Evolutionary conservation across 2,113 vertebrate species (phyloP), one percentile per base, ranked within the genome.

Genomic region (Toxotes chatareus): DNA sequence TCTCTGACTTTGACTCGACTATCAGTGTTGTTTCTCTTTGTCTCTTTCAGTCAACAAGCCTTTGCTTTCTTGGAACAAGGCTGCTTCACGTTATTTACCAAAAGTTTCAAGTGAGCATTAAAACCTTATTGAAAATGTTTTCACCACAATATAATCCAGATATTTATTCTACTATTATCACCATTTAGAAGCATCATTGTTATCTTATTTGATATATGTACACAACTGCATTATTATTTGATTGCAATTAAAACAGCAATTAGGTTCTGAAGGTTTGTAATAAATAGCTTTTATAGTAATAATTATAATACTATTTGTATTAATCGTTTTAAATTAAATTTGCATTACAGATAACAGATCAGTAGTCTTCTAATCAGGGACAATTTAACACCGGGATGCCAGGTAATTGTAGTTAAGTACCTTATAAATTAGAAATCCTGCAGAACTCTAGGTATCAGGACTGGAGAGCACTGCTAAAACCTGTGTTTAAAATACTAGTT

Each of bases 1-100:
- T 83, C 65, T 87, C 49, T 74, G 76, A 90, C 86, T 89, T 88
- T 83, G 69, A 76, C 84, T 68, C 2, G 5, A 87, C 73, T 73
- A 46, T 74, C 59, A 65, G 62, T 27, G 88, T 61, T 74, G 32
- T 74, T 81, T 81, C 76, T 82, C 57, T 46, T 80, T 36, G 47
- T 87, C 59, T 74, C 56, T 69, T 72, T 69, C 60, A 64, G 36
- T 73, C 66, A 55, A 59, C 38, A 56, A 32, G 36, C 31, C 16
- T 61, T 67, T 61, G 44, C 34, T 71, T 73, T 59, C 47, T 51
- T 65, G 7, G 38, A 75, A 67, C 31, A 61, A 9, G 32, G 62
- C 51, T 47, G 44, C 57, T 53, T 12, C 1, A 42, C 11, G 8
- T 1, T 7, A 32, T 76, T 56, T 64, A 70, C n/a, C 16, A 17